These are phyloP conservation scores for Diglossa brunneiventris DNA, from an alignment of 2,113 vertebrate species.

Conservation along the genomic window DNA sequence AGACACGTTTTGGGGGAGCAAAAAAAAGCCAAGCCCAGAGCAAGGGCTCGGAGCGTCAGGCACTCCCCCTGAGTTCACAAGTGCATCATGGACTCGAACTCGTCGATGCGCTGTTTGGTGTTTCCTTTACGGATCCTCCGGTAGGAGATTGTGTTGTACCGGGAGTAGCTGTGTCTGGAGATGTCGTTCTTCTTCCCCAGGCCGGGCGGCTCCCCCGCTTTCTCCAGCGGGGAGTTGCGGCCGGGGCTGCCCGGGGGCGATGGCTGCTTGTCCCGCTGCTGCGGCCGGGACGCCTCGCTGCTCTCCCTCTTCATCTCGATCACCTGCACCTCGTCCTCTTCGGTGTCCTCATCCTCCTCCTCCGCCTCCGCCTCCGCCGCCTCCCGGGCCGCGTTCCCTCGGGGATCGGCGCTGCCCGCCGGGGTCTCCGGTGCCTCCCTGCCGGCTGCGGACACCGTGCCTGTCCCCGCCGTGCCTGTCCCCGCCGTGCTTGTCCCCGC, in stretches of 20 bases:
- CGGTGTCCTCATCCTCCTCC: not conserved
- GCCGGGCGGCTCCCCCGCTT: constrained; percentile 46
- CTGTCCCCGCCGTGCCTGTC: not conserved
- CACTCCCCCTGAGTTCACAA: constrained; percentile 63
- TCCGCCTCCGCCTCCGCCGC: not conserved
- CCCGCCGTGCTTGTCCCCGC: not conserved
- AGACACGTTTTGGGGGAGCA: not conserved
- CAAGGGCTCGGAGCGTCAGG: not conserved
- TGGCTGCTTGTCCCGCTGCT: constrained; percentile 23
- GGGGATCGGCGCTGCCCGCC: not conserved
- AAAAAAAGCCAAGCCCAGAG: not conserved
- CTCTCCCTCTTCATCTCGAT: constrained; percentile 67
- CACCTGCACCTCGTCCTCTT: constrained; percentile 67
- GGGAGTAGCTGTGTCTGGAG: constrained; percentile 79
- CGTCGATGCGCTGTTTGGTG: constrained; percentile 89
- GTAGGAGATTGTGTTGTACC: constrained; percentile 92
- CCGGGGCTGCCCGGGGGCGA: constrained; percentile 12
- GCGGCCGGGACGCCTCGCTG: not conserved
- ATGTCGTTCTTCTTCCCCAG: constrained; percentile 74
- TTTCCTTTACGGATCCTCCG: constrained; percentile 91
- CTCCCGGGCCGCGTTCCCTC: not conserved
- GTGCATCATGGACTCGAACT: constrained; percentile 91
- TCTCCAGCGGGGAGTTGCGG: constrained; percentile 60
- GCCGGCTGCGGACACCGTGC: fast-evolving
- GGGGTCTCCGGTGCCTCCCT: not conserved